phyloP scores from a whole-genome alignment of 1,140 invertebrate genomes.

The Caenorhabditis briggsae region DNA sequence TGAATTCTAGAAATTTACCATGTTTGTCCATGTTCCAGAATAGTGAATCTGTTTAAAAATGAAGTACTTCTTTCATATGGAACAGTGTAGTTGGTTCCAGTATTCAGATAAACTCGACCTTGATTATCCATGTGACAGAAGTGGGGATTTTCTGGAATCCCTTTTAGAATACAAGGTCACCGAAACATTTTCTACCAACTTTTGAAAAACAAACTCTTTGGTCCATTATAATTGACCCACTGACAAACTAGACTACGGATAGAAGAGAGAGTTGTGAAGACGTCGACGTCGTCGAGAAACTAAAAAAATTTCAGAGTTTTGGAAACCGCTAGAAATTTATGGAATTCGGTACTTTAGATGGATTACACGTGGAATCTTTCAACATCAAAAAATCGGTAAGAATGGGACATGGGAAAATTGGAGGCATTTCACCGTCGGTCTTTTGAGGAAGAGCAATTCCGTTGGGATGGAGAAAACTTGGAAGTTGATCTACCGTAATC shows the following conservation, averaged over 20 bases:
- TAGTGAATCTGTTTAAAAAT: constrained; percentile 7
- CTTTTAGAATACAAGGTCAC: neutral
- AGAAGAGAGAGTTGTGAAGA: constrained; percentile 21
- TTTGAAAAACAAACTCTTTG: constrained; percentile 30
- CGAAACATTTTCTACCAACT: neutral
- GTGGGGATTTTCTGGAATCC: neutral
- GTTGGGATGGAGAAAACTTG: neutral
- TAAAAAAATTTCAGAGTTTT: neutral
- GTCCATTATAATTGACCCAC: constrained; percentile 1
- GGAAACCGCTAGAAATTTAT: neutral
- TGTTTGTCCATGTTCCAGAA: constrained; percentile 35
- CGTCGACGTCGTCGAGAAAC: constrained; percentile 41
- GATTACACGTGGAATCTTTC: constrained; percentile 30
- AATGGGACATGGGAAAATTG: neutral
- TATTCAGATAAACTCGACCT: constrained; percentile 26
- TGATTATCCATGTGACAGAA: constrained; percentile 26
- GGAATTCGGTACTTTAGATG: neutral
- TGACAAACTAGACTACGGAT: constrained; percentile 9
- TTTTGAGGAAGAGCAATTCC: neutral
- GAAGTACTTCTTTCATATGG: constrained; percentile 22
- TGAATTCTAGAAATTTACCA: neutral
- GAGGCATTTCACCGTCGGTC: constrained; percentile 23
- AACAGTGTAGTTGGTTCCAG: constrained; percentile 20
- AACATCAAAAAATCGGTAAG: constrained; percentile 25
- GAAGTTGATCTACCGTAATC: neutral